A percentile compares a stretch with the other conserved stretches of the same genome.
Evolutionary conservation across 2,888 invertebrate species (phyloP).

Genomic region (Tenthredo mesomela): DNA sequence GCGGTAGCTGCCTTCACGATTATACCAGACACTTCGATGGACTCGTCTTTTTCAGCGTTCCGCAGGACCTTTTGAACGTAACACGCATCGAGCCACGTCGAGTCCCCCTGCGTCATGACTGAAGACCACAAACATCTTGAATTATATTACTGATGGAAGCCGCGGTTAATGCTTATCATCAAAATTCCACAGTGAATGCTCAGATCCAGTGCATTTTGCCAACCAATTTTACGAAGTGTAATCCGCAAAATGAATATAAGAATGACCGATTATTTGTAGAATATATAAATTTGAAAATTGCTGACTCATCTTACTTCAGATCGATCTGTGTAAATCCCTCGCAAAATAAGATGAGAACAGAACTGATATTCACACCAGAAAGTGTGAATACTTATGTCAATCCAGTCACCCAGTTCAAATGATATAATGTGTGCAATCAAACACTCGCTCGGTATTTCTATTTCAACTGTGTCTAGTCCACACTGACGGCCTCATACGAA

Average conservation of each 20-base stretch:
- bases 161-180: not conserved
- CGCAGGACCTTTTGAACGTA: conserved; percentile 69
- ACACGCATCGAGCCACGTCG: conserved; percentile 68
- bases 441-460: not conserved
- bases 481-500: conserved; percentile 16
- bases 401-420: not conserved
- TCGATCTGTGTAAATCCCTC: not conserved
- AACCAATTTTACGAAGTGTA: not conserved
- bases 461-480: not conserved
- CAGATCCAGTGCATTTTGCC: not conserved
- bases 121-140: not conserved
- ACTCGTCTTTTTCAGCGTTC: conserved; percentile 65
- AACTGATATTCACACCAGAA: not conserved
- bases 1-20: conserved; percentile 68
- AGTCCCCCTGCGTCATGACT: conserved; percentile 48
- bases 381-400: not conserved
- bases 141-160: not conserved
- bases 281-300: not conserved
- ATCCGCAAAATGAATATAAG: not conserved
- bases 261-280: not conserved
- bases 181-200: not conserved
- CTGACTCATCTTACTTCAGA: not conserved
- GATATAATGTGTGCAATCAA: not conserved
- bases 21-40: conserved; percentile 67
- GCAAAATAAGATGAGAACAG: too few relatives aligned